Evolutionary conservation across 1,140 invertebrate genomes (phyloP).

Genomic region (Cataglyphis hispanica): DNA sequence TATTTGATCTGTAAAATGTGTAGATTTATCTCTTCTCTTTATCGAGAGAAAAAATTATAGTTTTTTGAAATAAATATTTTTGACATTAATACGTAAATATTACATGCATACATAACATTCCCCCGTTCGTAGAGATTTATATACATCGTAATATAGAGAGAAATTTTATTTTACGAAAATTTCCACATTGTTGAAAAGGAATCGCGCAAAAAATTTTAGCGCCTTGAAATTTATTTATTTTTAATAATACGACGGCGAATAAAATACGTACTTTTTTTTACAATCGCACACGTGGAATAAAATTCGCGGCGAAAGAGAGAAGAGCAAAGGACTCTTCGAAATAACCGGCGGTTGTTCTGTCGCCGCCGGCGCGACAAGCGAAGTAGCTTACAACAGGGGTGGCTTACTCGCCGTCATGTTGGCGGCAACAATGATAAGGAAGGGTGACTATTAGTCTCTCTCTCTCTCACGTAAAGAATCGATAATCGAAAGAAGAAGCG

Average conservation of each 20-base stretch:
- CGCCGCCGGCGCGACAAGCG: background rate
- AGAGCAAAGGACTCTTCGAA: slow-evolving; percentile 29
- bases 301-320: too few relatives aligned
- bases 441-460: background rate
- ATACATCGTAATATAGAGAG: background rate
- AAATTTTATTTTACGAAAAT: background rate
- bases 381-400: slow-evolving; percentile 12
- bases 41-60: too few relatives aligned
- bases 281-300: slow-evolving; percentile 14
- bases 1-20: background rate
- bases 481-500: slow-evolving; percentile 71
- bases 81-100: background rate
- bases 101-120: background rate
- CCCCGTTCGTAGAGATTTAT: background rate
- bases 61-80: background rate
- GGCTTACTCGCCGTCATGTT: background rate
- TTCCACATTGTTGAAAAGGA: background rate
- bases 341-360: slow-evolving; percentile 5
- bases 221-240: background rate
- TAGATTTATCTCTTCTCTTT: background rate
- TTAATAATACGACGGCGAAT: slow-evolving; percentile 15
- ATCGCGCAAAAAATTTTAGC: background rate
- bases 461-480: slow-evolving; percentile 47
- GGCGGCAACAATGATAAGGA: background rate
- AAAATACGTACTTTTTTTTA: background rate